Base-by-base conservation (phyloP, 2,797 vertebrate genomes). In the Platyrinchus mystaceus region DNA sequence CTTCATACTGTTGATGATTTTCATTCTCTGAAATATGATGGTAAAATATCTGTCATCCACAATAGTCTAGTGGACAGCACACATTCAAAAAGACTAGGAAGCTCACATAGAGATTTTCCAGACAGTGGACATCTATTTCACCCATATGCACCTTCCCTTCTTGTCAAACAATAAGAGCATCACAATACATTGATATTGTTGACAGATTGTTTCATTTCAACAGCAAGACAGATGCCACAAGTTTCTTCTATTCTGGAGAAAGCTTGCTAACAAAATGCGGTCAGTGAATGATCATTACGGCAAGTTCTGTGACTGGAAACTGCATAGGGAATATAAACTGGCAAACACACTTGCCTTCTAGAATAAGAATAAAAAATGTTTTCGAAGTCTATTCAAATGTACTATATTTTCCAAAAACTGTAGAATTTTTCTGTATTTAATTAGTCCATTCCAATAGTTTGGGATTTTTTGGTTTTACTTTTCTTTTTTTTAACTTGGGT, bases 141-240 rank as follows among this genome's bases (percentile, higher is more conserved):
- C 10, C 30, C 4, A 2, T 20, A 27, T 0, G 0, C 69, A 12
- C 70, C 30, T 77, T 87, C n/a, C 9, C 3, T 52, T 50, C 53
- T 69, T 82, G 13, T 32, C 32, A 32, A 30, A 34, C 39, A 82
- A 44, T 39, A 68, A 63, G 14, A 32, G 4, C 12, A 58, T 55
- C 39, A 39, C 15, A 47, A 34, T 3, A 19, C 4, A 34, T 4
- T 73, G 16, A 44, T 24, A 28, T 12, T 68, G 17, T 18, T 52
- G 83, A 52, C 50, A 84, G 23, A 41, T 11, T 70, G 32, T 55
- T 89, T 59, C 6, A 80, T 74, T 91, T 81, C 69, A 71, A 30
- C 15, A 63, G 14, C 37, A 73, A 82, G 44, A 71, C 1, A 82
- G 60, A 34, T 70, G 34, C 4, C 28, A 83, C 36, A 41, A 37